phyloP scores from a whole-genome alignment of 1,140 invertebrate species.

The Nomia melanderi region DNA sequence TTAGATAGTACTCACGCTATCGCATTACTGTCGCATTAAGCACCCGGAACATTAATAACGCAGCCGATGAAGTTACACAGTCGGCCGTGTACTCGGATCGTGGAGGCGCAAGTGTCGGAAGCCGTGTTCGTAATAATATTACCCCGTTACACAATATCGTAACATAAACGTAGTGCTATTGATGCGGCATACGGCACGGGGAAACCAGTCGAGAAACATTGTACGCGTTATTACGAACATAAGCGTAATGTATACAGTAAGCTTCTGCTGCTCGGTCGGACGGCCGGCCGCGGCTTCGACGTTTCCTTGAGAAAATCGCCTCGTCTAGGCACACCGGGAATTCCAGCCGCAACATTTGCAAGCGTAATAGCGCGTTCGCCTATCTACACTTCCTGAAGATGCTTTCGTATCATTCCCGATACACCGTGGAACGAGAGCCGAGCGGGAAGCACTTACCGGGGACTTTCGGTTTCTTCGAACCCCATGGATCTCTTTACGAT shows the following conservation, averaged over 20 bases:
- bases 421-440: no score
- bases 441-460: not conserved
- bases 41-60: not conserved
- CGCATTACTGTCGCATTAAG: not conserved
- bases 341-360: slow-evolving; percentile 23
- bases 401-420: slow-evolving; percentile 17
- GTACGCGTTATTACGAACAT: slow-evolving; percentile 30
- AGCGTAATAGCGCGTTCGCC: slow-evolving; percentile 16
- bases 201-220: slow-evolving; percentile 31
- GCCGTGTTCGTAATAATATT: slow-evolving; percentile 32
- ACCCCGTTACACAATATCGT: slow-evolving; percentile 35
- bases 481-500: not conserved
- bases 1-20: not conserved
- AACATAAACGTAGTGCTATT: slow-evolving; percentile 16
- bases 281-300: slow-evolving; percentile 2
- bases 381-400: slow-evolving; percentile 27
- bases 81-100: not conserved
- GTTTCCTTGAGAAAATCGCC: slow-evolving; percentile 41
- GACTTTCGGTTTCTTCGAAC: not conserved
- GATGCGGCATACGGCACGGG: slow-evolving; percentile 11
- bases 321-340: not conserved
- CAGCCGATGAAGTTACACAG: slow-evolving; percentile 1
- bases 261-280: slow-evolving; percentile 26
- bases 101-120: slow-evolving; percentile 37
- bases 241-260: slow-evolving; percentile 14